Percentiles rank a stretch among this genome's conserved stretches.
Conservation (phyloP, 2,113 vertebrate genomes). For the Numenius arquata region DNA sequence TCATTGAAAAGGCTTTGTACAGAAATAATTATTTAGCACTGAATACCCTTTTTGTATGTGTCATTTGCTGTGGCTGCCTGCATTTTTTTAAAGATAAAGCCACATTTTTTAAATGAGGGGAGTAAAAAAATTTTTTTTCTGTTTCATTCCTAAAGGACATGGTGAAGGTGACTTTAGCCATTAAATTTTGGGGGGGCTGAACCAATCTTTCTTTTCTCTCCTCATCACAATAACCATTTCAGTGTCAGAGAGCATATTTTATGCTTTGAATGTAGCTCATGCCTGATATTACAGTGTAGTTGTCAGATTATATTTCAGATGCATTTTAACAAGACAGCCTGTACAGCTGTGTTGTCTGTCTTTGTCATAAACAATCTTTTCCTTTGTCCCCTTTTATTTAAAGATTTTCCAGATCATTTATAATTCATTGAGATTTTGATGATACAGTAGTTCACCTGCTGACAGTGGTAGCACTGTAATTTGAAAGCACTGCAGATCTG, state of each 20-base stretch:
- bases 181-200: neutral
- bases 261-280: neutral
- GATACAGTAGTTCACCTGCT: conserved; percentile 25
- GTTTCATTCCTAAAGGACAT: neutral
- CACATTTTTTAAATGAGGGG: neutral
- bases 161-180: neutral
- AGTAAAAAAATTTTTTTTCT: neutral
- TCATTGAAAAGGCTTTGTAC: neutral
- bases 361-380: conserved; percentile 20
- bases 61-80: neutral
- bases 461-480: neutral
- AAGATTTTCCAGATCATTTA: conserved; percentile 27
- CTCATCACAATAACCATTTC: neutral
- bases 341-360: conserved; percentile 14
- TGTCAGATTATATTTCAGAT: neutral
- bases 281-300: neutral
- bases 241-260: neutral
- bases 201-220: neutral
- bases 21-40: conserved; percentile 7
- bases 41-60: neutral
- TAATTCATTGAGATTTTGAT: conserved; percentile 49
- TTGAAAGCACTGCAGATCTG: neutral
- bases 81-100: neutral
- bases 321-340: neutral
- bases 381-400: conserved; percentile 27